Evolutionary conservation across 2,113 vertebrate genomes (phyloP), one percentile per base, ranked within the genome.

Genomic region (Hyperoodon ampullatus): DNA sequence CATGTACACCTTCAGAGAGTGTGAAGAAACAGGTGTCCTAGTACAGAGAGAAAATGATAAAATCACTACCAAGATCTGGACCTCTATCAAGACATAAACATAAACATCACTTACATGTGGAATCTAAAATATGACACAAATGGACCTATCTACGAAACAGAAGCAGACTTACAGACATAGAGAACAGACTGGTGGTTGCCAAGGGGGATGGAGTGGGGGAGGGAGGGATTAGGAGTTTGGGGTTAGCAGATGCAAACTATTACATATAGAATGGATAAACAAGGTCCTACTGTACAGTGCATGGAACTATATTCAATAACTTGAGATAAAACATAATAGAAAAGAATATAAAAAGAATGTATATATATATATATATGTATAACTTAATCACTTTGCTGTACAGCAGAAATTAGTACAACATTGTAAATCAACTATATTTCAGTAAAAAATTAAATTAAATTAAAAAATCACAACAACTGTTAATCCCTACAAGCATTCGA

Each of bases 1-100:
- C 4, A 2, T 9, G 8, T 30, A 60, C 21, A 47, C 5, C n/a
- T 35, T 53, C 8, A 23, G 16, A 44, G 14, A 7, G 1, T 0
- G 0, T 6, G 19, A 35, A 26, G 66, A 50, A 23, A 10, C 35
- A 2, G 4, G 9, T 23, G 4, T 71, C 19, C 23, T 19, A 1
- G 12, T 4, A 3, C 26, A 77, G 6, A 68, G 6, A 78, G 47
- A 39, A 87, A 66, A 50, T 16, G 35, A n/a, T 12, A 44, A 55
- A 47, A 2, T 2, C 70, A 21, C 55, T 4, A 8, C n/a, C 4
- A 21, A 50, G 35, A 35, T 33, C 39, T 33, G 12, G 61, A 19
- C 2, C 8, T 47, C 61, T 39, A 6, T 8, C 42, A 16, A 4
- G 13, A 2, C 61, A 9, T 8, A 4, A 21, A 19, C 86, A n/a